These are phyloP conservation scores for Oreochromis grahami DNA, from an alignment of 2,797 vertebrate species.

Conservation along the genomic window DNA sequence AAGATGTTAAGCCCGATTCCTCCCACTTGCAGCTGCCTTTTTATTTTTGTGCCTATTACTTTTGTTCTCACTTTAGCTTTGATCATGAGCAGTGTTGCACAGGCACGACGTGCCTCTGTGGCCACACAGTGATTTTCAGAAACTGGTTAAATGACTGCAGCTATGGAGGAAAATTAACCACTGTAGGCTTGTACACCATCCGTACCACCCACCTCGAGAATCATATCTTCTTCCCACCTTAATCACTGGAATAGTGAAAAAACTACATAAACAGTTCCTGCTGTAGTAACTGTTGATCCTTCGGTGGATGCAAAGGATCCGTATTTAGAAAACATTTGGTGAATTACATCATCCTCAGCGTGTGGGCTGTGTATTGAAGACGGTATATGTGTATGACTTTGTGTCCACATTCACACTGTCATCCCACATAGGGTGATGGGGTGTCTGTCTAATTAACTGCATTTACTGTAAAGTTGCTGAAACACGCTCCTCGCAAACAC, in stretches of 20 bases:
- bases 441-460: neutral
- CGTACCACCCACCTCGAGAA: neutral
- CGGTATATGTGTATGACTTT: neutral
- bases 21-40: slow-evolving; percentile 68
- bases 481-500: neutral
- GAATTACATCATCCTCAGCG: neutral
- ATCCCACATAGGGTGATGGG: slow-evolving; percentile 13
- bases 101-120: neutral
- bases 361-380: slow-evolving; percentile 17
- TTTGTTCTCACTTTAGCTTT: slow-evolving; percentile 28
- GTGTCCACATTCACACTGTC: neutral
- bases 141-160: neutral
- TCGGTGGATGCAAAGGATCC: neutral
- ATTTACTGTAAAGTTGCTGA: slow-evolving; percentile 39
- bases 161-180: neutral
- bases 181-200: neutral
- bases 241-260: neutral
- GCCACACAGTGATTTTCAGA: neutral
- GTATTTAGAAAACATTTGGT: slow-evolving; percentile 11
- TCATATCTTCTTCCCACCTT: neutral
- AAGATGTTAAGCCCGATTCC: slow-evolving; percentile 42
- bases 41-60: slow-evolving; percentile 12
- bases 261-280: neutral
- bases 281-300: neutral
- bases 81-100: neutral